These are phyloP conservation scores for Sphyrna mokarran DNA, from an alignment of 2,113 vertebrate genomes.

Conservation along the genomic window DNA sequence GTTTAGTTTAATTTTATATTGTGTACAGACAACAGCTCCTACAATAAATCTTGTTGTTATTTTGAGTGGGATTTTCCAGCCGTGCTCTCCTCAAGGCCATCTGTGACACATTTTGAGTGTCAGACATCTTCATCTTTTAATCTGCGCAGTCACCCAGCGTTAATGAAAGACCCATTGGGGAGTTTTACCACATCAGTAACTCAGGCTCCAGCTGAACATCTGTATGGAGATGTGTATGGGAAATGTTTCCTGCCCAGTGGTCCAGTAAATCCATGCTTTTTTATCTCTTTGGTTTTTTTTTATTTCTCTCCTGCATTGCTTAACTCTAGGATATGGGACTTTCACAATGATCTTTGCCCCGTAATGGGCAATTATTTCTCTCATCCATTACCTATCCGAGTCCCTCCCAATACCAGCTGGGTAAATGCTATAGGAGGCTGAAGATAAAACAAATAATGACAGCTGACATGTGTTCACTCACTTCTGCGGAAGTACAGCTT, in stretches of 20 bases:
- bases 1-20: too few relatives aligned
- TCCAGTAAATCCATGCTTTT: not conserved
- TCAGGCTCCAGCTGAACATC: not conserved
- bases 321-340: not conserved
- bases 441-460: too few relatives aligned
- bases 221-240: not conserved
- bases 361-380: not conserved
- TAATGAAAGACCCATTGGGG: not conserved
- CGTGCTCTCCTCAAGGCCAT: not conserved
- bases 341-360: not conserved
- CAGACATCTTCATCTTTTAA: not conserved
- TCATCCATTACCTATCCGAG: not conserved
- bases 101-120: not conserved
- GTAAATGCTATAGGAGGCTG: too few relatives aligned
- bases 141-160: not conserved
- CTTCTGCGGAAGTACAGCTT: too few relatives aligned
- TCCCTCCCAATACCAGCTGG: not conserved
- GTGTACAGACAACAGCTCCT: too few relatives aligned
- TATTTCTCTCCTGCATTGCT: not conserved
- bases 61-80: too few relatives aligned
- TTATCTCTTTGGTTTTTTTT: not conserved
- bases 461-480: too few relatives aligned
- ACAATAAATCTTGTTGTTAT: too few relatives aligned
- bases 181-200: not conserved
- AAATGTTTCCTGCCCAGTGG: not conserved